Evolutionary conservation across 2,888 invertebrate species (phyloP).

Genomic region (Elgonia sp.): DNA sequence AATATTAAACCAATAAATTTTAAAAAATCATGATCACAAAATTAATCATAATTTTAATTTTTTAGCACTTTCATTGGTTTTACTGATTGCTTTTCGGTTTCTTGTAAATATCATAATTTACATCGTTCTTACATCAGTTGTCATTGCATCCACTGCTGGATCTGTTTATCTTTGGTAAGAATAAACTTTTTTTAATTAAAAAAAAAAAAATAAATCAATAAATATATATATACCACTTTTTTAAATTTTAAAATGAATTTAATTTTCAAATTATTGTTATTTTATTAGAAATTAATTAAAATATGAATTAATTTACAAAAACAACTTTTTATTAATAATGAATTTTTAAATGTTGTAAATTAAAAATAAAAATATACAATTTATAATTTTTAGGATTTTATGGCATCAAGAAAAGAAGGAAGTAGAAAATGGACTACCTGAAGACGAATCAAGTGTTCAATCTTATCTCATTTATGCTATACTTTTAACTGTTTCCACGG

Average conservation of each 20-base stretch:
- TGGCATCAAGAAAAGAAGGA: conserved; percentile 86
- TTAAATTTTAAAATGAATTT: conserved; percentile 5
- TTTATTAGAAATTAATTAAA: too few relatives aligned
- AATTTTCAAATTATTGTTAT: conserved; percentile 12
- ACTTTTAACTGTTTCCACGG: conserved; percentile 88
- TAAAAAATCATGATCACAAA: too few relatives aligned
- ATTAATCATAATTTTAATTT: conserved; percentile 58
- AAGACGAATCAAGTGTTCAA: conserved; percentile 83
- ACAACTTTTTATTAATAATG: too few relatives aligned
- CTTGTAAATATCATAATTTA: conserved; percentile 89
- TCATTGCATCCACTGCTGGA: conserved; percentile 87
- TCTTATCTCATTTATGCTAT: conserved; percentile 89
- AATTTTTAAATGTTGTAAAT: too few relatives aligned
- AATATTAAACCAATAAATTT: too few relatives aligned
- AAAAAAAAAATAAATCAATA: too few relatives aligned
- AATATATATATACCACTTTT: too few relatives aligned
- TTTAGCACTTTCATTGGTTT: conserved; percentile 88
- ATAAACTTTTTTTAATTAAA: too few relatives aligned
- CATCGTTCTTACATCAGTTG: conserved; percentile 88
- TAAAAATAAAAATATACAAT: too few relatives aligned
- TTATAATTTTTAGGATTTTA: conserved; percentile 85
- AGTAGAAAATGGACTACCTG: conserved; percentile 77
- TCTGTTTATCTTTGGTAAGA: conserved; percentile 89
- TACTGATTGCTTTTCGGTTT: conserved; percentile 88
- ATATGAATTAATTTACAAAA: too few relatives aligned